Conservation (phyloP, 2,888 invertebrate species). For the Latrodectus elegans region DNA sequence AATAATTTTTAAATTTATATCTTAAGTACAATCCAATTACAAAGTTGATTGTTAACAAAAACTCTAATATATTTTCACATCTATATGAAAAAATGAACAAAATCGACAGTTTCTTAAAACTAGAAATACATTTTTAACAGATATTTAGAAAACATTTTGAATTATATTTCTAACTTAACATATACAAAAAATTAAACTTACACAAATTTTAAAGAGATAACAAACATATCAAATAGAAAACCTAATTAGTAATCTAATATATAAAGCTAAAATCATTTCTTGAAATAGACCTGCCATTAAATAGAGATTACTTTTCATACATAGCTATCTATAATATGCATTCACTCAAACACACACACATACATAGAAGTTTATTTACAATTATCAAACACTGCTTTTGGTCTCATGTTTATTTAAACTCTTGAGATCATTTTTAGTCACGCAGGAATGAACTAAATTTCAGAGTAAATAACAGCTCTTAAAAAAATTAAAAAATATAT, state of each 20-base stretch:
- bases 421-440: slow-evolving; percentile 29
- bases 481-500: slow-evolving; percentile 55
- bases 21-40: not conserved
- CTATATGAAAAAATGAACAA: too few species aligned
- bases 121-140: too few species aligned
- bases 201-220: too few species aligned
- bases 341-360: slow-evolving; percentile 39
- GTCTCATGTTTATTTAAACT: slow-evolving; percentile 53
- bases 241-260: too few species aligned
- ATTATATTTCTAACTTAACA: too few species aligned
- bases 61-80: too few species aligned
- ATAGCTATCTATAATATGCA: slow-evolving; percentile 34
- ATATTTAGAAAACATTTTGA: too few species aligned
- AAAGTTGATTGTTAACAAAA: not conserved
- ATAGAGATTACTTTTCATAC: not conserved
- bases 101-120: too few species aligned
- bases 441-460: slow-evolving; percentile 25
- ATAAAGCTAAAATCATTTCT: not conserved
- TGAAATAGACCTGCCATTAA: not conserved
- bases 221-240: too few species aligned
- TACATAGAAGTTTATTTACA: slow-evolving; percentile 57
- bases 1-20: not conserved
- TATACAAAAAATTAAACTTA: too few species aligned
- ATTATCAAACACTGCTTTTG: slow-evolving; percentile 67
- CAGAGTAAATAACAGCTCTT: slow-evolving; percentile 33